These are phyloP conservation scores for Bubo bubo DNA, from an alignment of 2,113 vertebrate genomes.

Conservation along the genomic window DNA sequence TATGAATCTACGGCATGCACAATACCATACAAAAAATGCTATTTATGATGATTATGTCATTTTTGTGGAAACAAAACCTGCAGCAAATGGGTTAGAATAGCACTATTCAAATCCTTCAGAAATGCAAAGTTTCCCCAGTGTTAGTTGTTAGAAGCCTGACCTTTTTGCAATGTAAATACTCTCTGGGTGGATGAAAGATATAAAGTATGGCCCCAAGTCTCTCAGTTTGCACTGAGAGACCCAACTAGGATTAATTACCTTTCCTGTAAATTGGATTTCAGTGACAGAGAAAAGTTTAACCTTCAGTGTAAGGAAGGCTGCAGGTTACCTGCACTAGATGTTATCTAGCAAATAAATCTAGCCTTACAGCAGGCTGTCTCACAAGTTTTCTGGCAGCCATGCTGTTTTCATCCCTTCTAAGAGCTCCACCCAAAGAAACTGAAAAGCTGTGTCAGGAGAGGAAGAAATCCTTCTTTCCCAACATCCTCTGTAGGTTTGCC, in stretches of 20 bases:
- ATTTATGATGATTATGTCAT: slow-evolving; percentile 35
- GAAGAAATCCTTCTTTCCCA: not conserved
- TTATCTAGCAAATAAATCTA: not conserved
- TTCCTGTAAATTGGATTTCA: not conserved
- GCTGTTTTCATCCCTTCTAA: not conserved
- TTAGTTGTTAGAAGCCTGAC: not conserved
- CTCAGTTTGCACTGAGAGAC: not conserved
- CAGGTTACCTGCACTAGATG: not conserved
- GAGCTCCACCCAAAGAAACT: not conserved
- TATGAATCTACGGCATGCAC: not conserved
- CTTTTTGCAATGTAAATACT: slow-evolving; percentile 26
- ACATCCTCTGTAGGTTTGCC: not conserved
- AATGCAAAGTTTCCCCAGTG: not conserved
- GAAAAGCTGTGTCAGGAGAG: not conserved
- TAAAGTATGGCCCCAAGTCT: not conserved
- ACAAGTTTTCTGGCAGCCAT: not conserved
- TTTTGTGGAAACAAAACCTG: slow-evolving; percentile 46
- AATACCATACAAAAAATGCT: not conserved
- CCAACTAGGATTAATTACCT: not conserved
- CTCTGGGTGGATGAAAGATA: not conserved
- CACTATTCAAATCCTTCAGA: slow-evolving; percentile 12
- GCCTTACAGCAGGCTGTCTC: not conserved
- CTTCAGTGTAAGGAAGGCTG: not conserved
- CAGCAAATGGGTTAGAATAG: not conserved
- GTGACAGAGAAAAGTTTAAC: not conserved